These are phyloP conservation scores for Didymodactylos carnosus DNA, from an alignment of 2,888 invertebrate genomes.

Conservation along the genomic window DNA sequence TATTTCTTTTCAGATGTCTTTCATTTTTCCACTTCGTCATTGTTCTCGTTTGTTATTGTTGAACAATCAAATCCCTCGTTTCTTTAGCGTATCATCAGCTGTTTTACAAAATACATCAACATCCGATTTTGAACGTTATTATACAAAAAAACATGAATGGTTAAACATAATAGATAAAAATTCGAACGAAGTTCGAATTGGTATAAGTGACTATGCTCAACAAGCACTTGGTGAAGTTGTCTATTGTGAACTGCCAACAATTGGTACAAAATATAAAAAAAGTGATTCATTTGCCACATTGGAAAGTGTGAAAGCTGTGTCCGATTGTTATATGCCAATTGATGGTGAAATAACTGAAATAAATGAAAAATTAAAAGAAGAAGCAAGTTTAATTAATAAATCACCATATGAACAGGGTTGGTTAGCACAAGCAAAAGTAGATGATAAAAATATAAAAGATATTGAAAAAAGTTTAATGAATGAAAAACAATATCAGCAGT, in stretches of 20 bases:
- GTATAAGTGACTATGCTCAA: constrained; percentile 14
- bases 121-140: background rate
- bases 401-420: constrained; percentile 9
- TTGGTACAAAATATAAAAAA: constrained; percentile 4
- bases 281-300: constrained; percentile 12
- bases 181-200: background rate
- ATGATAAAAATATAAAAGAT: background rate
- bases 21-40: too few relatives aligned
- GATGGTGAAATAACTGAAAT: constrained; percentile 5
- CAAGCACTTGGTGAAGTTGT: constrained; percentile 12
- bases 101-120: too few relatives aligned
- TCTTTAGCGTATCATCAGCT: too few relatives aligned
- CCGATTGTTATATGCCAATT: constrained; percentile 8
- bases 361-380: constrained; percentile 5
- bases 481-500: constrained; percentile 9
- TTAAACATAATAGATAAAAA: background rate
- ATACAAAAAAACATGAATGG: constrained; percentile 14
- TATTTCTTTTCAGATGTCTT: too few relatives aligned
- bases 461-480: background rate
- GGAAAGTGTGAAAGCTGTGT: constrained; percentile 14
- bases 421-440: background rate
- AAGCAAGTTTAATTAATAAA: constrained; percentile 2
- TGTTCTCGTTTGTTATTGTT: too few relatives aligned
- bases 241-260: constrained; percentile 6
- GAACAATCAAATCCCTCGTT: too few relatives aligned